Percentiles rank a stretch among this genome's conserved stretches.
phyloP scores from a whole-genome alignment of 2,888 invertebrate genomes.

The Syritta pipiens region DNA sequence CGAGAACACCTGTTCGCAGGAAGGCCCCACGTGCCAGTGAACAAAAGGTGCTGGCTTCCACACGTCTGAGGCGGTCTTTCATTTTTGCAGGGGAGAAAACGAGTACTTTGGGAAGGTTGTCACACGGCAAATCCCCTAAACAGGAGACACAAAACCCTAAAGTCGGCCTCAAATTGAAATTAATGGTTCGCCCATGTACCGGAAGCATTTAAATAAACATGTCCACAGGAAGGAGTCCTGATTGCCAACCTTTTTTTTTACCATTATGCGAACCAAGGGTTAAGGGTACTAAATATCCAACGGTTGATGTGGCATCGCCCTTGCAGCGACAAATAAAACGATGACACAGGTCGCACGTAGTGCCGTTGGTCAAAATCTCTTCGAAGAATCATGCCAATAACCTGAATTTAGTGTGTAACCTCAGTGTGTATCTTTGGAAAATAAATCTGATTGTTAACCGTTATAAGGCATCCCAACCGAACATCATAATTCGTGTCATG shows the following conservation, averaged over 20 bases:
- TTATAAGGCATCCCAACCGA: not conserved
- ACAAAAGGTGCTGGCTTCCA: constrained; percentile 13
- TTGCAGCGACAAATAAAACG: constrained; percentile 7
- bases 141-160: constrained; percentile 5
- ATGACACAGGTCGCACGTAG: not conserved
- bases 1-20: not conserved
- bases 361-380: not conserved
- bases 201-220: constrained; percentile 23
- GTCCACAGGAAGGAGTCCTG: constrained; percentile 13
- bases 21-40: too few relatives aligned
- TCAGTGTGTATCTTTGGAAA: constrained; percentile 3
- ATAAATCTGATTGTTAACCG: constrained; percentile 23
- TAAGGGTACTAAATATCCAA: constrained; percentile 26
- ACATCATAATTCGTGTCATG: too few relatives aligned
- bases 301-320: constrained; percentile 21
- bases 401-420: not conserved
- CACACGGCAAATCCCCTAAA: too few relatives aligned
- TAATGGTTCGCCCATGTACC: constrained; percentile 29
- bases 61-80: too few relatives aligned
- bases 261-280: not conserved
- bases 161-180: constrained; percentile 36
- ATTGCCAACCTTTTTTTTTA: constrained; percentile 22
- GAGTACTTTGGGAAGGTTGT: too few relatives aligned
- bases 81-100: too few relatives aligned
- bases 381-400: not conserved